Evolutionary conservation across 1,140 invertebrate genomes (phyloP).

Genomic region (Bathynomus jamesi): DNA sequence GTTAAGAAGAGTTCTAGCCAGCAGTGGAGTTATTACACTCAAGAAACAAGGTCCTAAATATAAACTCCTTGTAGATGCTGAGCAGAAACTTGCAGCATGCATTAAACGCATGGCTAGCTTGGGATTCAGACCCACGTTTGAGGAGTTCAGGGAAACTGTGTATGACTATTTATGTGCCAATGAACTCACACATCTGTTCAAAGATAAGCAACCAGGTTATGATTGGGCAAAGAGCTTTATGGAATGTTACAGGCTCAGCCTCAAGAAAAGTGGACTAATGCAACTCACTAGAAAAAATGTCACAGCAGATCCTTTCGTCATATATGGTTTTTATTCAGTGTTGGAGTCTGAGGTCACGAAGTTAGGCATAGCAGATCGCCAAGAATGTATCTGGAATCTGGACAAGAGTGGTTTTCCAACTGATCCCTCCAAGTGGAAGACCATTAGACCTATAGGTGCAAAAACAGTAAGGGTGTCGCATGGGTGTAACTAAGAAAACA

Average conservation of each 20-base stretch:
- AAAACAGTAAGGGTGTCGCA: conserved; percentile 10
- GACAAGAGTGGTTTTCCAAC: conserved; percentile 14
- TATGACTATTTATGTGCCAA: neutral
- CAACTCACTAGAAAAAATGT: conserved; percentile 15
- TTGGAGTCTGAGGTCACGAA: neutral
- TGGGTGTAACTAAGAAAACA: conserved; percentile 13
- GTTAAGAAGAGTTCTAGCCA: too few species aligned
- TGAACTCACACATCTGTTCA: neutral
- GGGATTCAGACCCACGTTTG: neutral
- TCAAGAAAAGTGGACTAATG: conserved; percentile 14
- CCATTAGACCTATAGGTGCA: conserved; percentile 2
- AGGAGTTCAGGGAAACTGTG: neutral
- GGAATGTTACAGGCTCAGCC: neutral
- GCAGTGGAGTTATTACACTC: too few species aligned
- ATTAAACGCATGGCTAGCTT: neutral
- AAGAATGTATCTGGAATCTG: conserved; percentile 14
- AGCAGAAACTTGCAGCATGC: too few species aligned
- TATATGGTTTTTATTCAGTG: conserved; percentile 10
- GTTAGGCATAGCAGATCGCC: conserved; percentile 10
- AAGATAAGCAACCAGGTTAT: neutral
- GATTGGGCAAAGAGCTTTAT: conserved; percentile 13
- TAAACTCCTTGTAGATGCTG: too few species aligned
- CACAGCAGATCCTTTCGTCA: conserved; percentile 10
- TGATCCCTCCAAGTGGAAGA: conserved; percentile 4
- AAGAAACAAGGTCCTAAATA: too few species aligned